phyloP scores from a whole-genome alignment of 2,797 vertebrate genomes.

The Mormyrus proboscirostris region DNA sequence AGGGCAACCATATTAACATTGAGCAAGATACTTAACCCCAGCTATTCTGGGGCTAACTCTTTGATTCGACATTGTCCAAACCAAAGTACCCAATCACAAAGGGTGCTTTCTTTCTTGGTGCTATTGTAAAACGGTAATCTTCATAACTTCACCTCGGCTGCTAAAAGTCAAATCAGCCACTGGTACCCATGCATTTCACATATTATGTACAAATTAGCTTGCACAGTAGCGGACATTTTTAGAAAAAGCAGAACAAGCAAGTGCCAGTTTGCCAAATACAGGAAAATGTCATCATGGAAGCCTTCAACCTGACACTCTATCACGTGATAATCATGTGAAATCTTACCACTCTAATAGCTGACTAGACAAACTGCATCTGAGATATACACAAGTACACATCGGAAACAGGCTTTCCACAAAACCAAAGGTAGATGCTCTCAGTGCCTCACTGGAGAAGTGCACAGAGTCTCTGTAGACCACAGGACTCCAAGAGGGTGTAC shows the following conservation, averaged over 20 bases:
- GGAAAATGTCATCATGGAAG: not conserved
- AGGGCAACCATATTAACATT: not conserved
- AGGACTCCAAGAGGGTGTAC: not conserved
- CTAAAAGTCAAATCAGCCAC: not conserved
- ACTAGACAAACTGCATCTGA: not conserved
- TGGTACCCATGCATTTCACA: not conserved
- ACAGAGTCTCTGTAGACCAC: not conserved
- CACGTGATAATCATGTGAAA: not conserved
- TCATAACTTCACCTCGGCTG: not conserved
- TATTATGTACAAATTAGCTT: not conserved
- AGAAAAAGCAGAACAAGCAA: not conserved
- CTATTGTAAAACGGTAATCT: not conserved
- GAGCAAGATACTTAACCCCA: not conserved
- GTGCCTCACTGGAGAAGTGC: not conserved
- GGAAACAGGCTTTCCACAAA: not conserved
- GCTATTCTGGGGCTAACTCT: not conserved
- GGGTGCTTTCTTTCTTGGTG: too few relatives aligned
- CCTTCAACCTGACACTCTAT: not conserved
- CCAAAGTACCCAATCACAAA: not conserved
- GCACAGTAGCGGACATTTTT: not conserved
- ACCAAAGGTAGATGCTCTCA: not conserved
- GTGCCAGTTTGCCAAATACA: not conserved
- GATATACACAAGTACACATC: not conserved
- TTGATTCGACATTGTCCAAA: not conserved
- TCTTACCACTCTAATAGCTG: not conserved